Conservation (phyloP, 2,888 invertebrate species). For the Cephus runcator region DNA sequence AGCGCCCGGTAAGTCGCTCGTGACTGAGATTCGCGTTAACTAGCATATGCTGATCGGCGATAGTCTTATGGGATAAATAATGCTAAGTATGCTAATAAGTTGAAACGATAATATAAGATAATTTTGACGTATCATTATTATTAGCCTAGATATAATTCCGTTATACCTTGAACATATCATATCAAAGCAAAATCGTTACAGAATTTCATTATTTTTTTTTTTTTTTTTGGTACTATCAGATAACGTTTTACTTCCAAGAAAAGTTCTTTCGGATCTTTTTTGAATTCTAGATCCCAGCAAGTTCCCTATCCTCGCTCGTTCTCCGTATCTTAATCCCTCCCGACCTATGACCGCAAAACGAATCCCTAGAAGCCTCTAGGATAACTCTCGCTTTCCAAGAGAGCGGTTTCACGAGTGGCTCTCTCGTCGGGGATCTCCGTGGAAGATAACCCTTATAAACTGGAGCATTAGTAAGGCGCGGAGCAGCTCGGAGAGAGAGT, state of each 20-base stretch:
- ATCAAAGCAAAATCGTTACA: not conserved
- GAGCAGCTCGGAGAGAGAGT: conserved; percentile 40
- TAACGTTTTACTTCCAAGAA: not conserved
- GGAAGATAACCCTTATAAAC: conserved; percentile 59
- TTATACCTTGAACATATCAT: not conserved
- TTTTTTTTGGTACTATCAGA: not conserved
- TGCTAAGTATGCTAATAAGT: not conserved
- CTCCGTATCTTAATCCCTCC: not conserved
- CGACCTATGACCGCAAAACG: conserved; percentile 39
- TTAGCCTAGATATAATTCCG: not conserved
- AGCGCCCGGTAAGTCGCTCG: conserved; percentile 12
- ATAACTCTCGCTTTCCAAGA: conserved; percentile 11
- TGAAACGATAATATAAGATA: not conserved
- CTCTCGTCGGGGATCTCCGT: conserved; percentile 21
- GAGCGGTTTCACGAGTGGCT: not conserved
- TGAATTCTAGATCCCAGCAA: not conserved
- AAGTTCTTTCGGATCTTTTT: not conserved
- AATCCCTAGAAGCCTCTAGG: conserved; percentile 26
- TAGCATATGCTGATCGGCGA: not conserved
- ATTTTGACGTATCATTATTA: not conserved
- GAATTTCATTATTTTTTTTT: not conserved
- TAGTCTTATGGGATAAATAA: not conserved
- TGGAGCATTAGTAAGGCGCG: conserved; percentile 61
- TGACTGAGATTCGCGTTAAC: not conserved
- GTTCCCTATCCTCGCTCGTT: not conserved